Evolutionary conservation across 2,888 invertebrate species (phyloP).

Genomic region (Chouioia cunea): DNA sequence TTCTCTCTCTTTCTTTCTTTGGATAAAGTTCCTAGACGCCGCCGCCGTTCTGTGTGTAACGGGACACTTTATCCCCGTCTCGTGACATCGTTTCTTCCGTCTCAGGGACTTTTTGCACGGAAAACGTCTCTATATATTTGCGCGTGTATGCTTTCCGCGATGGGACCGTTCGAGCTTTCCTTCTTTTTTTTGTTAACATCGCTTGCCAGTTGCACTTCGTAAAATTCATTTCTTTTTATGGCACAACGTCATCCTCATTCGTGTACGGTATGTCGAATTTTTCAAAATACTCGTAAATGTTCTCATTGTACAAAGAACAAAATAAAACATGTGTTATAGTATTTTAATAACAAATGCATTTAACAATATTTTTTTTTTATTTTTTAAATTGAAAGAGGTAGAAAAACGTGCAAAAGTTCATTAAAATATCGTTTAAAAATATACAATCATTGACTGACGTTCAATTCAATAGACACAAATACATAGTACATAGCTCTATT

Average conservation of each 20-base stretch:
- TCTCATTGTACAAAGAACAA: too few relatives aligned
- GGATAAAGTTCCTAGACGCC: constrained; percentile 48
- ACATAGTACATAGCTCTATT: too few relatives aligned
- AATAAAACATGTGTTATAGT: too few relatives aligned
- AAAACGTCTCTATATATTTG: constrained; percentile 10
- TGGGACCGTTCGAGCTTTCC: not conserved
- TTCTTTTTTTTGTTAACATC: not conserved
- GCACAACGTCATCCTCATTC: constrained; percentile 42
- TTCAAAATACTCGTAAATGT: too few relatives aligned
- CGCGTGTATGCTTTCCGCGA: not conserved
- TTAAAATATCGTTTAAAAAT: too few relatives aligned
- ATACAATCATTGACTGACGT: too few relatives aligned
- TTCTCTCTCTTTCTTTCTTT: constrained; percentile 28
- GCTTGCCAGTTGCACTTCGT: constrained; percentile 12
- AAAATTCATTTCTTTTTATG: constrained; percentile 42
- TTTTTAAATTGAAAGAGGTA: too few relatives aligned
- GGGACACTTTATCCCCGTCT: constrained; percentile 49
- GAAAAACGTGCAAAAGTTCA: too few relatives aligned
- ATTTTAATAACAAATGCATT: too few relatives aligned
- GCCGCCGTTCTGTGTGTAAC: constrained; percentile 43
- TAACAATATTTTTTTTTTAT: too few relatives aligned
- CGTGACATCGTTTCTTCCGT: constrained; percentile 24
- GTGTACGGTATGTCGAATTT: too few relatives aligned
- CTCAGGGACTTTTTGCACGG: constrained; percentile 12
- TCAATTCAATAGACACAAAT: too few relatives aligned